phyloP scores from a whole-genome alignment of 1,140 invertebrate genomes.

The Anoplolepis gracilipes region DNA sequence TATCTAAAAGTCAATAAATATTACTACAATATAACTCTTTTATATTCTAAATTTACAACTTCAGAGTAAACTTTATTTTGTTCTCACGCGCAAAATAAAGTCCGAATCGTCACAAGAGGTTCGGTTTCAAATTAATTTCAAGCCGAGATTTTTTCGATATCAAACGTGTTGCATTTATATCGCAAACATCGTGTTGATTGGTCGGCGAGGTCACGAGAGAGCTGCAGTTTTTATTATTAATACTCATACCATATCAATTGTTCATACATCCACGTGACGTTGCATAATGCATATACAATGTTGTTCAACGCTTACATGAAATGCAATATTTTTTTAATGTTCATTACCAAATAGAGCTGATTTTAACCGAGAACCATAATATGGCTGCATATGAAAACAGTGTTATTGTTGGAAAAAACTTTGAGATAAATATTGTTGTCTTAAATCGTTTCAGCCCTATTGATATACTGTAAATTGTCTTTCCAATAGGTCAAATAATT shows the following conservation, averaged over 20 bases:
- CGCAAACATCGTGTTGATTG: conserved; percentile 46
- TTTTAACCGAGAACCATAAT: not conserved
- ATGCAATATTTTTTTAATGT: conserved; percentile 34
- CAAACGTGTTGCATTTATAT: conserved; percentile 39
- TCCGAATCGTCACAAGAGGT: not conserved
- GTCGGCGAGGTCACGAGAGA: conserved; percentile 17
- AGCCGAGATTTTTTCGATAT: conserved; percentile 30
- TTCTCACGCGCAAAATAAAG: conserved; percentile 17
- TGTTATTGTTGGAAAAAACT: not conserved
- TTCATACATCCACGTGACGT: conserved; percentile 25
- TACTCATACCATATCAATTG: conserved; percentile 21
- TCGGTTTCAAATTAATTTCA: conserved; percentile 42
- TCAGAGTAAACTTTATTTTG: conserved; percentile 19
- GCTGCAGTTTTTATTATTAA: conserved; percentile 53
- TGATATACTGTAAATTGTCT: not conserved
- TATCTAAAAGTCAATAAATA: conserved; percentile 29
- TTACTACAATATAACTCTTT: conserved; percentile 31
- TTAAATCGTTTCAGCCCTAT: not conserved
- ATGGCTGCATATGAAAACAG: not conserved
- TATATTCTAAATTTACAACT: conserved; percentile 8
- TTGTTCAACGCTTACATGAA: not conserved
- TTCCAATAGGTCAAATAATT: not conserved
- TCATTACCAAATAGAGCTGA: conserved; percentile 8
- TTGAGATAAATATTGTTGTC: not conserved
- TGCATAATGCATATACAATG: conserved; percentile 23